Conservation (phyloP, 2,888 invertebrate genomes). For the Metallyticus violacea region DNA sequence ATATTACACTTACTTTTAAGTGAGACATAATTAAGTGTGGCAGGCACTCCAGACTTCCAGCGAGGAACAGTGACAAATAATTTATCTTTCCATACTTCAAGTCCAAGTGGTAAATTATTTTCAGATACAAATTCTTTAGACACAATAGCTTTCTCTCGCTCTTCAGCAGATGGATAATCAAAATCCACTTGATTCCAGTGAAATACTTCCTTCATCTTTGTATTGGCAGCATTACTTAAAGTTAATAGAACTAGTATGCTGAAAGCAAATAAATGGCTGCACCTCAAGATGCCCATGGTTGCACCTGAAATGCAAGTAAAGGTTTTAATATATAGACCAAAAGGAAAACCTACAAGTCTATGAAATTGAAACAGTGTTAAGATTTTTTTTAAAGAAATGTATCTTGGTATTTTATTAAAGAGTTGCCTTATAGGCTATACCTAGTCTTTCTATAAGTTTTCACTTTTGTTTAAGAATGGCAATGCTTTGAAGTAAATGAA, state of each 20-base stretch:
- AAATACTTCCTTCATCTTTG: slow-evolving; percentile 57
- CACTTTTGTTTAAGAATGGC: too few species aligned
- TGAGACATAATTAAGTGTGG: slow-evolving; percentile 66
- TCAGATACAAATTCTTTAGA: slow-evolving; percentile 59
- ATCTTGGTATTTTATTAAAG: too few species aligned
- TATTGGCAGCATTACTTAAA: neutral
- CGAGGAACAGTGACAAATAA: slow-evolving; percentile 60
- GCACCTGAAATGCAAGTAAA: neutral
- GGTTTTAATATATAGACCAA: too few species aligned
- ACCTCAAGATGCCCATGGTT: neutral
- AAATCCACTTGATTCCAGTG: slow-evolving; percentile 68
- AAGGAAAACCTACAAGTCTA: too few species aligned
- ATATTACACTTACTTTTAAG: slow-evolving; percentile 42
- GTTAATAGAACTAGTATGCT: neutral
- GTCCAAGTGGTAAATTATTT: slow-evolving; percentile 67
- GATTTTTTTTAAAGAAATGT: too few species aligned
- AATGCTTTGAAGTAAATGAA: too few species aligned
- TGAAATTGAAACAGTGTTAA: too few species aligned
- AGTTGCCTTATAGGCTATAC: too few species aligned
- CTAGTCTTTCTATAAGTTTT: too few species aligned
- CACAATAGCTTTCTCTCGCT: slow-evolving; percentile 58
- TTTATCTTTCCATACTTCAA: slow-evolving; percentile 71
- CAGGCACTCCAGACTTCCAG: slow-evolving; percentile 66
- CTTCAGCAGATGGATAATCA: slow-evolving; percentile 61
- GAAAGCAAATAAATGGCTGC: neutral